Conservation (phyloP, 2,113 vertebrate genomes). For the Hippolais icterina region DNA sequence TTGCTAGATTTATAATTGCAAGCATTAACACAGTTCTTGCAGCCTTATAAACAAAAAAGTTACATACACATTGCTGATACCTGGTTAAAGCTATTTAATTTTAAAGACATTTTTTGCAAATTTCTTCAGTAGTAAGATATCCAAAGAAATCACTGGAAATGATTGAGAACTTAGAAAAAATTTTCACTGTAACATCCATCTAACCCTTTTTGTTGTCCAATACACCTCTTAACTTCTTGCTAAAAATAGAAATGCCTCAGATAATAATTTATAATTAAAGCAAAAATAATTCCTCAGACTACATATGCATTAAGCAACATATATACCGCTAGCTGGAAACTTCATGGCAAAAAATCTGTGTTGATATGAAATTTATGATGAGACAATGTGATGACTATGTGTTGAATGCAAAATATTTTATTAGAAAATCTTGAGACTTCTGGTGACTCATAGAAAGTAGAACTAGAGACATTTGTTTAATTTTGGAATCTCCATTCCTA, state of each 20-base stretch:
- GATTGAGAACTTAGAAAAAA: neutral
- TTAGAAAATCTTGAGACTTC: neutral
- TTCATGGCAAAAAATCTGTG: neutral
- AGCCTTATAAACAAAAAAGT: neutral
- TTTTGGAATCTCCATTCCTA: neutral
- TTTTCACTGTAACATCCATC: neutral
- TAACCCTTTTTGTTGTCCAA: neutral
- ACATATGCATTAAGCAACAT: neutral
- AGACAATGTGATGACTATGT: neutral
- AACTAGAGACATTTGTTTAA: neutral
- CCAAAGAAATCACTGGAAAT: constrained; percentile 12
- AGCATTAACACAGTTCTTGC: neutral
- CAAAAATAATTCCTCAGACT: neutral
- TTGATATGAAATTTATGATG: neutral
- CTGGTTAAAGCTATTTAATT: constrained; percentile 28
- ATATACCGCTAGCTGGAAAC: neutral
- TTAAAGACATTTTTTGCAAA: constrained; percentile 23
- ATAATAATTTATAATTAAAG: neutral
- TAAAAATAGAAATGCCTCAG: neutral
- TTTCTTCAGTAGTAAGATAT: neutral
- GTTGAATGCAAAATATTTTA: neutral
- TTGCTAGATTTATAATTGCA: neutral
- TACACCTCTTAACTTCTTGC: neutral
- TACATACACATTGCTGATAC: neutral
- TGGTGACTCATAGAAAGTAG: neutral